Conservation (phyloP, 2,888 invertebrate species). For the Rugalucina vietnamica region DNA sequence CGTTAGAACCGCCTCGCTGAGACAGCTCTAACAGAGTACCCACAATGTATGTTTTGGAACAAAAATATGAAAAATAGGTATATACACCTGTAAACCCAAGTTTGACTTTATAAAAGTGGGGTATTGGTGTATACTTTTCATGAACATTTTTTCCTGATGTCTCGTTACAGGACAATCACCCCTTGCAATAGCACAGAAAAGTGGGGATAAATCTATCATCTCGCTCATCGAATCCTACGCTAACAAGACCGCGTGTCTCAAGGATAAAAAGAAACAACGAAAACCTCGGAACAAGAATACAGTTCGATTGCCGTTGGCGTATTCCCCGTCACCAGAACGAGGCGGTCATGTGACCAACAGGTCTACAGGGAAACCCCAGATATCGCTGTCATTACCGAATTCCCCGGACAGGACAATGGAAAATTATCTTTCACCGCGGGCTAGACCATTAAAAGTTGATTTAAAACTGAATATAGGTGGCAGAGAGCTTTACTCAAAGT, state of each 20-base stretch:
- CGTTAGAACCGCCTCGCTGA: too few species aligned
- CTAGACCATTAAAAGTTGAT: not conserved
- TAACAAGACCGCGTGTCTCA: conserved; percentile 27
- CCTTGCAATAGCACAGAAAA: conserved; percentile 57
- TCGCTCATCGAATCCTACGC: conserved; percentile 54
- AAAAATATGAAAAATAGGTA: too few species aligned
- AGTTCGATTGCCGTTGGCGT: conserved; percentile 39
- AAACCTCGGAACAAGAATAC: conserved; percentile 53
- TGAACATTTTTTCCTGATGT: too few species aligned
- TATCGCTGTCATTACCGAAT: not conserved
- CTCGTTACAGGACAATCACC: conserved; percentile 67
- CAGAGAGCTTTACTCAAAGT: conserved; percentile 17
- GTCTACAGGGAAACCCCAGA: not conserved
- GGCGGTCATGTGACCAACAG: not conserved
- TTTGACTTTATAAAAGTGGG: too few species aligned
- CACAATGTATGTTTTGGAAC: too few species aligned
- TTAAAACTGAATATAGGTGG: not conserved
- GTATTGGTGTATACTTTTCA: too few species aligned
- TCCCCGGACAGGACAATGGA: not conserved
- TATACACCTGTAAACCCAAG: too few species aligned
- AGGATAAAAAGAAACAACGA: conserved; percentile 41
- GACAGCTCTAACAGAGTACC: too few species aligned
- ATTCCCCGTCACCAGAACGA: conserved; percentile 56
- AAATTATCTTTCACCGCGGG: not conserved
- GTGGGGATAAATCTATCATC: conserved; percentile 46